Conservation (phyloP, 1,140 invertebrate genomes). For the Drosophila teissieri region DNA sequence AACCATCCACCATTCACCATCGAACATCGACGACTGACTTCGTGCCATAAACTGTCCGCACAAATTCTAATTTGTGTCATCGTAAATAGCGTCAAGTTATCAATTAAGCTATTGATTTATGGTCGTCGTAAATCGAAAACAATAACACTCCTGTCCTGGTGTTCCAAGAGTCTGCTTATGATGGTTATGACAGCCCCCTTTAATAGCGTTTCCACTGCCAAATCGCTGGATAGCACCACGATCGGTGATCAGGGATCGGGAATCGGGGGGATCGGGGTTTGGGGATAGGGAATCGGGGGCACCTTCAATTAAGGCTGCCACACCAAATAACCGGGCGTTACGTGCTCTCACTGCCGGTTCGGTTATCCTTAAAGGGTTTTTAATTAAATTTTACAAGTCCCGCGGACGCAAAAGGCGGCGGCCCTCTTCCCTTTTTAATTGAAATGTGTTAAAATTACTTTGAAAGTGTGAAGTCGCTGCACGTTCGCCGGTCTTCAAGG, state of each 20-base stretch:
- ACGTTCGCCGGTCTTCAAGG: constrained; percentile 33
- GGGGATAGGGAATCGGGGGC: constrained; percentile 7
- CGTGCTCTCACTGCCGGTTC: constrained; percentile 40
- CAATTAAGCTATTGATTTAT: constrained; percentile 82
- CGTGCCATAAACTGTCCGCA: constrained; percentile 68
- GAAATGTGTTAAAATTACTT: constrained; percentile 82
- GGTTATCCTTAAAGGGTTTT: constrained; percentile 76
- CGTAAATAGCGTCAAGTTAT: constrained; percentile 80
- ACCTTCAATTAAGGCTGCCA: constrained; percentile 76
- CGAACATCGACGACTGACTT: constrained; percentile 1
- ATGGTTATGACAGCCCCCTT: constrained; percentile 72
- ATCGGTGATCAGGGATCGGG: background rate
- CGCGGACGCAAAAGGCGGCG: constrained; percentile 6
- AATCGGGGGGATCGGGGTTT: background rate
- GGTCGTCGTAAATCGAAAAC: constrained; percentile 75
- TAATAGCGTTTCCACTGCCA: constrained; percentile 74
- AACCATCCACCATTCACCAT: no score
- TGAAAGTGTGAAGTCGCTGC: constrained; percentile 74
- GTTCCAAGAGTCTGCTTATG: constrained; percentile 49
- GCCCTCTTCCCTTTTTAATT: constrained; percentile 72
- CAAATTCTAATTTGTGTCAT: constrained; percentile 83
- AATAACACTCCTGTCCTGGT: constrained; percentile 62
- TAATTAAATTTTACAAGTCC: constrained; percentile 80
- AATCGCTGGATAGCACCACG: constrained; percentile 2
- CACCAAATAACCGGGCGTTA: constrained; percentile 73